Evolutionary conservation across 2,888 invertebrate genomes (phyloP).

Genomic region (Catocala nupta): DNA sequence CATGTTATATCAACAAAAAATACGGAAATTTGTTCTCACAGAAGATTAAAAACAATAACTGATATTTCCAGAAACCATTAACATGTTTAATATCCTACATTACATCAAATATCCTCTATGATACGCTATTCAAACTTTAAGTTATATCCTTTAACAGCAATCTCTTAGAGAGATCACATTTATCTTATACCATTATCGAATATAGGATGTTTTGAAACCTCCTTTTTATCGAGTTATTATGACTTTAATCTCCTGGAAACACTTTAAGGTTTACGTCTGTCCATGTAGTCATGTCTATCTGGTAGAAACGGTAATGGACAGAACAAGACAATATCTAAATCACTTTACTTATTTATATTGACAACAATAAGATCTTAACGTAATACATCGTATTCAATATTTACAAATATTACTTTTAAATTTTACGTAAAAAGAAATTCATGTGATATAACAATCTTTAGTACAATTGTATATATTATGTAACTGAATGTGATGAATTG

Average conservation of each 20-base stretch:
- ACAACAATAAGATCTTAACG: constrained; percentile 19
- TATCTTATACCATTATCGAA: not conserved
- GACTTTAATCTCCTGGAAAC: constrained; percentile 14
- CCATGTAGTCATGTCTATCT: constrained; percentile 56
- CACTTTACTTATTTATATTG: constrained; percentile 15
- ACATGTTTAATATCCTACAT: not conserved
- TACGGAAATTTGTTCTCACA: not conserved
- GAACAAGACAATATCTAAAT: constrained; percentile 12
- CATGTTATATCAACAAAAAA: too few relatives aligned
- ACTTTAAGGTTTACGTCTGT: constrained; percentile 14
- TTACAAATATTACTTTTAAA: constrained; percentile 13
- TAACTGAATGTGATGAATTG: too few relatives aligned
- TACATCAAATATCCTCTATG: not conserved
- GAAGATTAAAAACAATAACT: not conserved
- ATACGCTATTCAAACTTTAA: not conserved
- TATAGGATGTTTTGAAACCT: too few relatives aligned
- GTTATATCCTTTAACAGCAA: constrained; percentile 9
- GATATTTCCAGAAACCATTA: too few relatives aligned
- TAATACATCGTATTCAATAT: constrained; percentile 4
- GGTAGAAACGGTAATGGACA: constrained; percentile 60
- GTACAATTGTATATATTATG: too few relatives aligned
- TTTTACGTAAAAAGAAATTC: too few relatives aligned
- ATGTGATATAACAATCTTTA: too few relatives aligned
- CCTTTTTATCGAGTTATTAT: constrained; percentile 6
- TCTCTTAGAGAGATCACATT: constrained; percentile 15